Base-by-base conservation (phyloP, 2,113 vertebrate species). In the Ctenomys sociabilis region DNA sequence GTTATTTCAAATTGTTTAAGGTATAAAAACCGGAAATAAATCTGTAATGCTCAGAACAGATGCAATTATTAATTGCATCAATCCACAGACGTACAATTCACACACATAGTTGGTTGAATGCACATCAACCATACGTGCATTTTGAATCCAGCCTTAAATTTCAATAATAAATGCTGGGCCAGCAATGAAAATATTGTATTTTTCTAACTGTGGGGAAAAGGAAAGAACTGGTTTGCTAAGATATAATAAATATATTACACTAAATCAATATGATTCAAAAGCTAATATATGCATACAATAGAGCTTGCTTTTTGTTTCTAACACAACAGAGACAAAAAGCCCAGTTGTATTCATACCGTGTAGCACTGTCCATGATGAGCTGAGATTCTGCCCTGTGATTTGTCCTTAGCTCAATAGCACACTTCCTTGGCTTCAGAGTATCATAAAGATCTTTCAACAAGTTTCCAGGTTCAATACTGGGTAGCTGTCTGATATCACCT, bases 381-480 rank as follows among this genome's bases (percentile, higher is more conserved):
- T 99, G 98, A 0, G 99, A 99, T 94, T 99, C 99, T 57, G 99
- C 97, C 94, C 99, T 98, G 87, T 99, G 99, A 95, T 99, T 99
- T 54, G 98, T 99, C 95, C 83, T 98, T 80, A 99, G 98, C 90
- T 99, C 99, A 84, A 99, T 97, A 77, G 98, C 98, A 98, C 98
- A 98, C 10, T 97, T 98, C 94, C 97, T 98, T 59, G 92, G 80
- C 87, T 93, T 97, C 13, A 99, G 97, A 77, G 98, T 98, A 77
- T 98, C 96, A 97, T 99, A 99, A 93, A 99, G 86, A 97, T 99
- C 99, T 63, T 96, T 94, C 43, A 99, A 95, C 95, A 98, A 82
- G 93, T 99, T 99, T 57, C 99, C 99, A 80, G 99, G 99, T 37
- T 98, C 98, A 96, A 99, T 99, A 97, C 99, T 99, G 59, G 99